Evolutionary conservation across 1,140 invertebrate genomes (phyloP).

Genomic region (Schlechtendalia chinensis): DNA sequence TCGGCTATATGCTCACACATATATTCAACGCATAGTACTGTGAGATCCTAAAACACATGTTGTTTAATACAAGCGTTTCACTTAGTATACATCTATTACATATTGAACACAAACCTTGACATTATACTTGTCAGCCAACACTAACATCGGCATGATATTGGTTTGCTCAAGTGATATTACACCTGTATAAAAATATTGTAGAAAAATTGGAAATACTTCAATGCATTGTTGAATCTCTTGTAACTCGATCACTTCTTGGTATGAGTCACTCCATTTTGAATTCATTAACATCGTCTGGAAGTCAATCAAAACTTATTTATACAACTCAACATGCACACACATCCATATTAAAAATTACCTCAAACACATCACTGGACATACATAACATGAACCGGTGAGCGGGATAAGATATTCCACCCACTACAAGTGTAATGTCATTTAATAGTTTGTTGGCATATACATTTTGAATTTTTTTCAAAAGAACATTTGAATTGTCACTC

Average conservation of each 20-base stretch:
- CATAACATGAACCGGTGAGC: slow-evolving; percentile 89
- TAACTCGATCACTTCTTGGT: slow-evolving; percentile 77
- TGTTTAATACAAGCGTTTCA: not conserved
- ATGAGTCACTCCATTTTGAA: slow-evolving; percentile 86
- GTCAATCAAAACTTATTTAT: not conserved
- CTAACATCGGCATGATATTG: slow-evolving; percentile 80
- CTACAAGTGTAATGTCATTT: slow-evolving; percentile 81
- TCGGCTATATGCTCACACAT: slow-evolving; percentile 85
- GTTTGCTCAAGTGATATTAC: slow-evolving; percentile 79
- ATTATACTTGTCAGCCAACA: slow-evolving; percentile 91
- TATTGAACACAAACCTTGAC: slow-evolving; percentile 64
- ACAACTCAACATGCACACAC: not conserved
- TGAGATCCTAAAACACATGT: slow-evolving; percentile 66
- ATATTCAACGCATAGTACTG: slow-evolving; percentile 77
- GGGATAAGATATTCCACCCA: slow-evolving; percentile 76
- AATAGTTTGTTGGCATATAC: slow-evolving; percentile 79
- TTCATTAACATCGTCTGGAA: slow-evolving; percentile 90
- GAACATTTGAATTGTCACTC: slow-evolving; percentile 78
- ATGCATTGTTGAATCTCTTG: slow-evolving; percentile 82
- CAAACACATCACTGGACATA: slow-evolving; percentile 93
- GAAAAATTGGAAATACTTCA: slow-evolving; percentile 82
- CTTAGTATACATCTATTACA: not conserved
- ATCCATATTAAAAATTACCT: slow-evolving; percentile 61
- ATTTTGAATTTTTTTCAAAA: slow-evolving; percentile 76
- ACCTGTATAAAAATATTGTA: slow-evolving; percentile 89